Percentiles rank a stretch among this genome's conserved stretches.
These are phyloP conservation scores for Sebastes fasciatus DNA, from an alignment of 2,113 vertebrate genomes.

Conservation along the genomic window DNA sequence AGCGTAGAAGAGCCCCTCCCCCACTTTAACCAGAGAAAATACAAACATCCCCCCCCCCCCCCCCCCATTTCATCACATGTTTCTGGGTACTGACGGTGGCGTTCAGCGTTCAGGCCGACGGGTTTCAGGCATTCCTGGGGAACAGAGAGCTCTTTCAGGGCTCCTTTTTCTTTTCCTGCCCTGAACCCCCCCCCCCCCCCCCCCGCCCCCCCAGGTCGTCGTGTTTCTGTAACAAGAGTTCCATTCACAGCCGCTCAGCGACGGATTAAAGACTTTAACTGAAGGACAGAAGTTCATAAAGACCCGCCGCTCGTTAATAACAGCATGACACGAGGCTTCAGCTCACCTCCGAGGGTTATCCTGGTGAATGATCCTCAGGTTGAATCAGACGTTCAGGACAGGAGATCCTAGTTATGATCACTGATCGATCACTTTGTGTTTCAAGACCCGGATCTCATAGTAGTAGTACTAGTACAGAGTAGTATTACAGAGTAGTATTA, in stretches of 20 bases:
- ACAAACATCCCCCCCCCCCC: conserved; percentile 18
- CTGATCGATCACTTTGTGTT: conserved; percentile 16
- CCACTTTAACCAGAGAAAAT: conserved; percentile 33
- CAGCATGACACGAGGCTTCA: conserved; percentile 21
- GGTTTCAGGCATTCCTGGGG: conserved; percentile 78
- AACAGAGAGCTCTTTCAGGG: conserved; percentile 91
- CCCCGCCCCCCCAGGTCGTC: conserved; percentile 62
- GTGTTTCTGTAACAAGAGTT: conserved; percentile 77
- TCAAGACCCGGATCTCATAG: neutral
- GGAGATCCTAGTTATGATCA: conserved; percentile 13
- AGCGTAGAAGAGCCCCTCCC: neutral
- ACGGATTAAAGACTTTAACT: conserved; percentile 67
- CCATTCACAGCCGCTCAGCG: conserved; percentile 82
- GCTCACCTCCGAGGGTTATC: conserved; percentile 20
- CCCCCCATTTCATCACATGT: conserved; percentile 20
- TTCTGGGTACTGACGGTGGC: conserved; percentile 52
- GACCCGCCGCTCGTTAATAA: conserved; percentile 39
- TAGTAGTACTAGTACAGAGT: neutral
- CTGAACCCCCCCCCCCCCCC: conserved; percentile 67
- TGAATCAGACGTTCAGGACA: conserved; percentile 31
- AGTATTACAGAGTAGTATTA: no score
- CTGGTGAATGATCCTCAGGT: conserved; percentile 19
- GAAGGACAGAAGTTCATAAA: conserved; percentile 52
- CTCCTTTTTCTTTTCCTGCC: conserved; percentile 65
- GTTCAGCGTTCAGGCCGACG: conserved; percentile 39